Conservation (phyloP, 2,888 invertebrate species). For the Drosophila austrosaltans region DNA sequence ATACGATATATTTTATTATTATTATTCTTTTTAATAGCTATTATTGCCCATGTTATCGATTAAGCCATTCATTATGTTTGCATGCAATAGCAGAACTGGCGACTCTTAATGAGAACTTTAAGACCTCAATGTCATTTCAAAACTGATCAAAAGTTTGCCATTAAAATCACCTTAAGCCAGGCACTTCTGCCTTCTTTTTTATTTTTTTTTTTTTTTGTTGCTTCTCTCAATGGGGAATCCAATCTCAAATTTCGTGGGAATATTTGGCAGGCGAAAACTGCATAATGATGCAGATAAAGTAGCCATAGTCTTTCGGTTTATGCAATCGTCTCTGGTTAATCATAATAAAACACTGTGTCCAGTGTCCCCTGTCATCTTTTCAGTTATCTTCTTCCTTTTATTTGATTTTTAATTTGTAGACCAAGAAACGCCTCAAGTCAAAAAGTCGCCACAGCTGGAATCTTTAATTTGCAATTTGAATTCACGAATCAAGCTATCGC, state of each 20-base stretch:
- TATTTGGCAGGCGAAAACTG: constrained; percentile 62
- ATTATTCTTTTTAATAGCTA: constrained; percentile 10
- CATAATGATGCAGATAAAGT: constrained; percentile 43
- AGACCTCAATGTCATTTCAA: constrained; percentile 63
- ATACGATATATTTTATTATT: constrained; percentile 22
- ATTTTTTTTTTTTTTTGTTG: constrained; percentile 59
- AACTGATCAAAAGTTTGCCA: constrained; percentile 50
- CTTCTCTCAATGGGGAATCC: constrained; percentile 62
- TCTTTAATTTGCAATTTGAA: constrained; percentile 60
- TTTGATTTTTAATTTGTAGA: constrained; percentile 35
- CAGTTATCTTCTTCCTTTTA: constrained; percentile 52
- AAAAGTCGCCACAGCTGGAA: constrained; percentile 68
- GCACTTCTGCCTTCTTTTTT: constrained; percentile 66
- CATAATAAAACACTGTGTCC: constrained; percentile 73
- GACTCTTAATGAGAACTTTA: constrained; percentile 37
- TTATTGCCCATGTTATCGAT: constrained; percentile 44
- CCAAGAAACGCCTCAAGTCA: constrained; percentile 67
- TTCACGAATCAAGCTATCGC: background rate
- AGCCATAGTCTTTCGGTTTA: constrained; percentile 14
- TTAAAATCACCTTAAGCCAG: constrained; percentile 73
- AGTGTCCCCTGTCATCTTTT: constrained; percentile 65
- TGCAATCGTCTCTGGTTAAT: constrained; percentile 43
- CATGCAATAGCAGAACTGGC: constrained; percentile 22
- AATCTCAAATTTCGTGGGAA: constrained; percentile 72
- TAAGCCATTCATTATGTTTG: constrained; percentile 55